Conservation (phyloP, 2,888 invertebrate species). For the Kuschelorhynchus macadamiae region DNA sequence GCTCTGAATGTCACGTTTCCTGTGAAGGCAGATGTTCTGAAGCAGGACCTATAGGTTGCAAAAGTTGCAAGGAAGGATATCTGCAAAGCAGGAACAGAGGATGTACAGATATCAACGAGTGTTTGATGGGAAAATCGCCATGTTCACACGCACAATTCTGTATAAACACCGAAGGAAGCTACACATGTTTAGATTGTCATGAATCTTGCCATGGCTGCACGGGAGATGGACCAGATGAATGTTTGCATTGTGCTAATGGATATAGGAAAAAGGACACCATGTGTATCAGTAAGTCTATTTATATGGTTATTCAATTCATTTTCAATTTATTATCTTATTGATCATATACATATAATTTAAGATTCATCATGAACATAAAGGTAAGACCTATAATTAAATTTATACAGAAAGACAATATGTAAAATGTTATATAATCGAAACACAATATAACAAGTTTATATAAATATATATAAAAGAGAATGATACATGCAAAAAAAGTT, state of each 20-base stretch:
- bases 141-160: slow-evolving; percentile 85
- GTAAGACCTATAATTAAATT: too few species aligned
- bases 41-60: slow-evolving; percentile 79
- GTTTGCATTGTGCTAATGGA: slow-evolving; percentile 83
- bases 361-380: too few species aligned
- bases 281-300: slow-evolving; percentile 77
- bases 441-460: too few species aligned
- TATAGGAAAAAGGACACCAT: slow-evolving; percentile 81
- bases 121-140: slow-evolving; percentile 72
- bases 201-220: slow-evolving; percentile 86
- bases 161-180: slow-evolving; percentile 90
- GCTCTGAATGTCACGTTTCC: slow-evolving; percentile 84
- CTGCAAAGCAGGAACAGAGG: slow-evolving; percentile 79
- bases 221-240: slow-evolving; percentile 94
- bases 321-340: too few species aligned
- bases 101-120: slow-evolving; percentile 90
- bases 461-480: too few species aligned
- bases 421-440: too few species aligned
- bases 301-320: too few species aligned
- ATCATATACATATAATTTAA: too few species aligned
- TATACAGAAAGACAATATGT: too few species aligned
- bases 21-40: slow-evolving; percentile 84
- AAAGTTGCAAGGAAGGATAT: slow-evolving; percentile 82
- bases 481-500: too few species aligned
- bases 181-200: slow-evolving; percentile 86